Evolutionary conservation across 2,113 vertebrate species (phyloP).

Genomic region (Etheostoma cragini): DNA sequence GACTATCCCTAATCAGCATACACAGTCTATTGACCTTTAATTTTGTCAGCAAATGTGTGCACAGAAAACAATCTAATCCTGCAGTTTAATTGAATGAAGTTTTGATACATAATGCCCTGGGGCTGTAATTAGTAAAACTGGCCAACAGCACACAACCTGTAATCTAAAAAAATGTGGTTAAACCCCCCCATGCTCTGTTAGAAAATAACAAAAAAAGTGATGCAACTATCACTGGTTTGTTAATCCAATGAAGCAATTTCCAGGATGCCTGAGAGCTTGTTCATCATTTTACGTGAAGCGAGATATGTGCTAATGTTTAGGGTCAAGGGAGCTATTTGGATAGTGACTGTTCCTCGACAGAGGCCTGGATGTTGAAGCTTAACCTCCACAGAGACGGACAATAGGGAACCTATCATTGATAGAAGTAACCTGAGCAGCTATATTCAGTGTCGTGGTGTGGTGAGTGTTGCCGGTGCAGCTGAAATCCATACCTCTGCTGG

Average conservation of each 20-base stretch:
- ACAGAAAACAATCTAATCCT: background rate
- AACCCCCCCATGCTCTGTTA: background rate
- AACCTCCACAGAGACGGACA: slow-evolving; percentile 52
- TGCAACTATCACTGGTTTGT: background rate
- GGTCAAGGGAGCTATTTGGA: background rate
- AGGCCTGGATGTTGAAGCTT: slow-evolving; percentile 49
- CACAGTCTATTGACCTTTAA: background rate
- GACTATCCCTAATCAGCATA: too few relatives aligned
- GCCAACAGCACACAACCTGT: background rate
- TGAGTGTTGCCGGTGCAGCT: slow-evolving; percentile 57
- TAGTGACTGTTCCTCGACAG: slow-evolving; percentile 28
- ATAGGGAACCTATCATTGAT: slow-evolving; percentile 51
- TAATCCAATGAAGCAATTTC: background rate
- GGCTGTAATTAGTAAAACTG: background rate
- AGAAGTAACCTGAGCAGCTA: slow-evolving; percentile 78
- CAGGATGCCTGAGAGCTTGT: background rate
- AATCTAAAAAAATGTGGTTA: background rate
- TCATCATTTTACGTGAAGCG: background rate
- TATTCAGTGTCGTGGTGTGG: slow-evolving; percentile 79
- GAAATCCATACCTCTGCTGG: slow-evolving; percentile 73
- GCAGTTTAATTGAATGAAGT: background rate
- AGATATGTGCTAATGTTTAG: background rate
- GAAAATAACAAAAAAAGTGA: slow-evolving; percentile 6
- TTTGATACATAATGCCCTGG: background rate
- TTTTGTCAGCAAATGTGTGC: background rate